Evolutionary conservation across 2,797 vertebrate genomes (phyloP).

Genomic region (Acridotheres tristis): DNA sequence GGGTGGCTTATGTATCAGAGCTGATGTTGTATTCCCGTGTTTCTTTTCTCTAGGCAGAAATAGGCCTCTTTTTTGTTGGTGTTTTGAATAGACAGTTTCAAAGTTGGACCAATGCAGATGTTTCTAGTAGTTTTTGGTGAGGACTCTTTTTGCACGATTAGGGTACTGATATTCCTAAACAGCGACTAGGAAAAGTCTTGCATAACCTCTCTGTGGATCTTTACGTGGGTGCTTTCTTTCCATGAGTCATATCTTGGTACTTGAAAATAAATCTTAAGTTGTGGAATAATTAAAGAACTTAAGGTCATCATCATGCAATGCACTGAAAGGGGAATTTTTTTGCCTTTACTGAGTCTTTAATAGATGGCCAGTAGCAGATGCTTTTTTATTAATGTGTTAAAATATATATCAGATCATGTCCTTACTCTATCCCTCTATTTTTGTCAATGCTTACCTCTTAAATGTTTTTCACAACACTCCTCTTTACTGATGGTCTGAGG

Average conservation of each 20-base stretch:
- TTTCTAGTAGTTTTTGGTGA: neutral
- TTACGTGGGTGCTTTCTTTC: neutral
- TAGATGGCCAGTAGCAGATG: neutral
- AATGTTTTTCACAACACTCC: neutral
- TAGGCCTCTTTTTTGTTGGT: neutral
- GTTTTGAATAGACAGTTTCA: neutral
- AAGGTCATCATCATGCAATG: neutral
- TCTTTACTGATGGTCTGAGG: neutral
- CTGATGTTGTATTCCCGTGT: neutral
- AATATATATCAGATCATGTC: neutral
- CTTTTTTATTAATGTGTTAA: neutral
- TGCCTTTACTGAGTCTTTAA: neutral
- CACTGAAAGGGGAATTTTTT: neutral
- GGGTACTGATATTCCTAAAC: neutral
- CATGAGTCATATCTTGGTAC: rapidly evolving
- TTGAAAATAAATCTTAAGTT: neutral
- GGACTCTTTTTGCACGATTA: neutral
- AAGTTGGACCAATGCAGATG: neutral
- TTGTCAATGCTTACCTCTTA: neutral
- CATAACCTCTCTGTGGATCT: neutral
- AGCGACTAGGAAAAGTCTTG: neutral
- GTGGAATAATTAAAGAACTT: neutral
- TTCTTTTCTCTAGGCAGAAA: neutral
- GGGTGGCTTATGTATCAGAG: neutral
- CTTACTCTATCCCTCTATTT: neutral